Evolutionary conservation across 2,113 vertebrate genomes (phyloP).

Genomic region (Chlamydotis undulata): DNA sequence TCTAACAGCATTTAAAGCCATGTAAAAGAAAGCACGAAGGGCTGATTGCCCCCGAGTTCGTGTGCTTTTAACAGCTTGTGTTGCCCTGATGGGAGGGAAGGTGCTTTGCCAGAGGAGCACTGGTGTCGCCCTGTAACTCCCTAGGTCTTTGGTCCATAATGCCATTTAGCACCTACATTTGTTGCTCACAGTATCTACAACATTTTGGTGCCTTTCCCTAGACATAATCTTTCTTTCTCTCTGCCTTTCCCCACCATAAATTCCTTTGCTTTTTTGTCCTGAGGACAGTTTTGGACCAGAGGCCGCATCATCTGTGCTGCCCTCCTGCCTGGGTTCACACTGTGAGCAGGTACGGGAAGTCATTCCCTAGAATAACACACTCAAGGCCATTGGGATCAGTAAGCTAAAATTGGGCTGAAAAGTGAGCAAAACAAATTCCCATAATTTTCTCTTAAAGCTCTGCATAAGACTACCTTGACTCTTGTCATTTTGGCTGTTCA

Average conservation of each 20-base stretch:
- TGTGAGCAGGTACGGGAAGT: background rate
- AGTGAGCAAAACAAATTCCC: background rate
- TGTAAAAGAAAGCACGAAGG: background rate
- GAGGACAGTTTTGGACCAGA: background rate
- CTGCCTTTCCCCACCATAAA: background rate
- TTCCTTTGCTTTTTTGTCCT: background rate
- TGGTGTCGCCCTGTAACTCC: background rate
- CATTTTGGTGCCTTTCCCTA: background rate
- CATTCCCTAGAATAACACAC: background rate
- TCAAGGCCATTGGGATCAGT: background rate
- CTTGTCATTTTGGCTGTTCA: background rate
- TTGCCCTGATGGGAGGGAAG: background rate
- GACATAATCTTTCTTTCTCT: background rate
- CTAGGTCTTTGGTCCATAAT: background rate
- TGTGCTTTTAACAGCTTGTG: background rate
- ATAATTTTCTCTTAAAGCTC: background rate
- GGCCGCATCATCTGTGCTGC: accelerated
- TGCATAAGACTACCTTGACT: background rate
- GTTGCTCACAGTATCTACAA: background rate
- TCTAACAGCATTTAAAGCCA: slow-evolving; percentile 44
- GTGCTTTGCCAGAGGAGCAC: background rate
- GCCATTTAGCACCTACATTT: background rate
- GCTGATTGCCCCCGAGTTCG: background rate
- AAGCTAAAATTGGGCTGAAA: background rate
- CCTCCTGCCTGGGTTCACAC: background rate